A percentile compares a stretch with the other conserved stretches of the same genome.
Evolutionary conservation across 2,113 vertebrate genomes (phyloP).

Genomic region (Diphyllodes magnificus): DNA sequence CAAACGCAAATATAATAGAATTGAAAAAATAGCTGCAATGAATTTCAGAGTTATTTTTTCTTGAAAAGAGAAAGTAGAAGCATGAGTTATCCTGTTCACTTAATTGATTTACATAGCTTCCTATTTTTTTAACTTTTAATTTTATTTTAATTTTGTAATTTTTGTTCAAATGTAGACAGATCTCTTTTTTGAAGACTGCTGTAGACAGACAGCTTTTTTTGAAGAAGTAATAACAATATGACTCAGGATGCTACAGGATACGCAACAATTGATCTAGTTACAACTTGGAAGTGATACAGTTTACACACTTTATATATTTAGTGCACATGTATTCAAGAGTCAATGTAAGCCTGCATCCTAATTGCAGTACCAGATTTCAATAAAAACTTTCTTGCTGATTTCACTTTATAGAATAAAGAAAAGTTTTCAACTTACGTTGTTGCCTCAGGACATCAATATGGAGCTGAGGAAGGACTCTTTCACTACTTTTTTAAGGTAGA

Average conservation of each 20-base stretch:
- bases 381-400: background rate
- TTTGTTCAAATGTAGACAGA: background rate
- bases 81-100: background rate
- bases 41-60: background rate
- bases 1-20: background rate
- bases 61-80: background rate
- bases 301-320: background rate
- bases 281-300: background rate
- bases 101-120: background rate
- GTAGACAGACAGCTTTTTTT: background rate
- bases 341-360: background rate
- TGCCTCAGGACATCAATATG: constrained; percentile 88
- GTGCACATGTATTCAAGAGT: background rate
- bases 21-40: background rate
- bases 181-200: background rate
- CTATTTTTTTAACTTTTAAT: background rate
- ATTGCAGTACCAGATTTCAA: background rate
- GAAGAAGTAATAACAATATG: background rate
- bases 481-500: constrained; percentile 90
- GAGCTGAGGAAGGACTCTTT: constrained; percentile 84
- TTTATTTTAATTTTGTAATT: background rate
- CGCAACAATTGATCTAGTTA: background rate
- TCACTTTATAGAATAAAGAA: constrained; percentile 69
- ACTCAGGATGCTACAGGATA: background rate
- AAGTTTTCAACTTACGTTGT: constrained; percentile 82